Evolutionary conservation across 1,140 invertebrate genomes (phyloP).

Genomic region (Ips nitidus): DNA sequence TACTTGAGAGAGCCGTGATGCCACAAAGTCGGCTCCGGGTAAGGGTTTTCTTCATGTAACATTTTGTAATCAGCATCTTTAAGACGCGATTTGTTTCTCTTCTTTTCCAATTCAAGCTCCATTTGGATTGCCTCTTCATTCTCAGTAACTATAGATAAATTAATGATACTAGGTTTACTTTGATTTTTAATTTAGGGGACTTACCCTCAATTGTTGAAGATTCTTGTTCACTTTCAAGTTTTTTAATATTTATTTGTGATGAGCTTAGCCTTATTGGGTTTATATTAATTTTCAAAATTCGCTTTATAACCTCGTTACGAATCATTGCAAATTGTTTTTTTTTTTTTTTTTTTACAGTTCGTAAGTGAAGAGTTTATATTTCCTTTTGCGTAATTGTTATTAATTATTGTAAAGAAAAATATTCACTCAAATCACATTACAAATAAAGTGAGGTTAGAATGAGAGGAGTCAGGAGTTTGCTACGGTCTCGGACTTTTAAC

Average conservation of each 20-base stretch:
- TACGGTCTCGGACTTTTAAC: no score
- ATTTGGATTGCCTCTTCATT: conserved; percentile 41
- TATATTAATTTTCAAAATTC: not conserved
- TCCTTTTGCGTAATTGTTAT: not conserved
- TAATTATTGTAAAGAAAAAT: not conserved
- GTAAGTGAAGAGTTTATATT: not conserved
- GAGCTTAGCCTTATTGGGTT: conserved; percentile 7
- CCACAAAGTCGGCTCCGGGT: conserved; percentile 51
- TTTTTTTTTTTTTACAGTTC: no score
- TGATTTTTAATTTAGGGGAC: not conserved
- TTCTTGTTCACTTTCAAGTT: conserved; percentile 18
- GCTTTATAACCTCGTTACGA: not conserved
- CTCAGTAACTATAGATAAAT: conserved; percentile 42
- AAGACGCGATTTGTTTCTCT: conserved; percentile 64
- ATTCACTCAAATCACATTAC: no score
- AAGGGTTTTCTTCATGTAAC: conserved; percentile 56
- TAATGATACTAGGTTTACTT: not conserved
- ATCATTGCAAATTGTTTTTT: not conserved
- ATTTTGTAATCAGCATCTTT: conserved; percentile 57
- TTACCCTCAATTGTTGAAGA: not conserved
- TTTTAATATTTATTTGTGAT: conserved; percentile 17
- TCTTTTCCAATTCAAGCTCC: conserved; percentile 51
- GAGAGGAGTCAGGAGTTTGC: no score
- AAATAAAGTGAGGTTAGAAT: no score
- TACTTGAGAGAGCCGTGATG: conserved; percentile 62